Conservation (phyloP, 2,113 vertebrate genomes). For the Zapus hudsonius region DNA sequence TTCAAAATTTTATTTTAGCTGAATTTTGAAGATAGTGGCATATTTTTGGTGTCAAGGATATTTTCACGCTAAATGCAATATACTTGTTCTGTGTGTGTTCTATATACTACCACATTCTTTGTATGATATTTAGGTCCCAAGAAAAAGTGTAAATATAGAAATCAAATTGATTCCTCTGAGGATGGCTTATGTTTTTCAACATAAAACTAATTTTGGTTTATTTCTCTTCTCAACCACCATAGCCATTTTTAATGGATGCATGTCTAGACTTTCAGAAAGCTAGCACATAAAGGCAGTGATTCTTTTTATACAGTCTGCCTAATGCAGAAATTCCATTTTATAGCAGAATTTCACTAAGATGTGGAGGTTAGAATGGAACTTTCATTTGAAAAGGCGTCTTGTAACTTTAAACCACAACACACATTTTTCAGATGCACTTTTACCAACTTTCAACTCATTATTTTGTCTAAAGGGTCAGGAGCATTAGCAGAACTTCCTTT, state of each 20-base stretch:
- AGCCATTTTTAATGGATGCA: constrained; percentile 23
- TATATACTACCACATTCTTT: neutral
- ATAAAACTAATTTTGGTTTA: constrained; percentile 40
- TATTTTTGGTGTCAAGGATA: constrained; percentile 22
- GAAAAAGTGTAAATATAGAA: constrained; percentile 31
- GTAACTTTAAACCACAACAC: neutral
- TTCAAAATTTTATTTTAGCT: constrained; percentile 28
- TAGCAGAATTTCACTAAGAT: constrained; percentile 8
- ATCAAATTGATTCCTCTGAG: constrained; percentile 11
- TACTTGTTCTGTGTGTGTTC: neutral
- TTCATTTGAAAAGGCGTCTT: constrained; percentile 18
- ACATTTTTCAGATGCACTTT: neutral
- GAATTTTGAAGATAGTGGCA: neutral
- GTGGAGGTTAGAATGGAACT: neutral
- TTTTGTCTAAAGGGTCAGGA: neutral
- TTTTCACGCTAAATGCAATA: constrained; percentile 54
- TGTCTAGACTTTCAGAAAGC: constrained; percentile 40
- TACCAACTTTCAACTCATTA: neutral
- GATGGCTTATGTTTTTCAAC: constrained; percentile 35
- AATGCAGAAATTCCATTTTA: neutral
- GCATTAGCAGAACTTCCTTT: neutral
- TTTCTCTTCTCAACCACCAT: neutral
- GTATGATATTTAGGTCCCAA: neutral
- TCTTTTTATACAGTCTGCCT: neutral
- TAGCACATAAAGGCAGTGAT: neutral